phyloP scores from a whole-genome alignment of 2,113 vertebrate species.

The Hippocampus mohnikei region DNA sequence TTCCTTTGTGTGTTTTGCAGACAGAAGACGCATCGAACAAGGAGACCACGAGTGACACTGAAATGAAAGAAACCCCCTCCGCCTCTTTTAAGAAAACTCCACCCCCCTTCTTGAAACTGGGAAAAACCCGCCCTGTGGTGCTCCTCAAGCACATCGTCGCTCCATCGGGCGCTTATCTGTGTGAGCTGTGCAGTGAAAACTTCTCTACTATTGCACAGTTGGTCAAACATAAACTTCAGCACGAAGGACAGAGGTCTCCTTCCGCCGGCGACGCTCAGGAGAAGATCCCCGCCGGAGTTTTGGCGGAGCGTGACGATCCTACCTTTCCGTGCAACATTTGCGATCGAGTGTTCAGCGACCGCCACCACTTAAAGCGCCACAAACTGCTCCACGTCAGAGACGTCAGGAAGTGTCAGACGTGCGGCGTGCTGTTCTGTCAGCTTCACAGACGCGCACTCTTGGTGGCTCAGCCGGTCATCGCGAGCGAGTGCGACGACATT shows the following conservation, averaged over 20 bases:
- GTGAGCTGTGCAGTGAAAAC: slow-evolving; percentile 33
- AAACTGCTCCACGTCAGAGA: slow-evolving; percentile 66
- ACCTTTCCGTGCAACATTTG: slow-evolving; percentile 68
- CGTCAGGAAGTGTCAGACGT: slow-evolving; percentile 53
- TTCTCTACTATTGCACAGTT: slow-evolving; percentile 26
- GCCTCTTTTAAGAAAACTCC: neutral
- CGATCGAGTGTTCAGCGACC: slow-evolving; percentile 58
- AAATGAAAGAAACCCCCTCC: neutral
- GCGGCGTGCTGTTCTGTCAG: slow-evolving; percentile 62
- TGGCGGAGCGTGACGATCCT: slow-evolving; percentile 37
- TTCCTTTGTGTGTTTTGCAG: slow-evolving; percentile 22
- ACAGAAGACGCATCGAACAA: neutral
- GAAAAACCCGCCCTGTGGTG: slow-evolving; percentile 13
- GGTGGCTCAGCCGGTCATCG: neutral
- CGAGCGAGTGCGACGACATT: neutral
- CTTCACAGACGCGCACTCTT: slow-evolving; percentile 43
- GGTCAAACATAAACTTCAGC: slow-evolving; percentile 43
- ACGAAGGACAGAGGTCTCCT: slow-evolving; percentile 34
- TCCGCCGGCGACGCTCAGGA: slow-evolving; percentile 38
- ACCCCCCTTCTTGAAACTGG: too few species aligned
- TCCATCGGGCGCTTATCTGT: slow-evolving; percentile 25
- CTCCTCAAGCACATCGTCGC: slow-evolving; percentile 20
- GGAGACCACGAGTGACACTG: slow-evolving; percentile 2
- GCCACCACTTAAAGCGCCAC: slow-evolving; percentile 69
- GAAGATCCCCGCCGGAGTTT: slow-evolving; percentile 30